These are phyloP conservation scores for Agapornis canus DNA, from an alignment of 2,797 vertebrate genomes.

Conservation along the genomic window DNA sequence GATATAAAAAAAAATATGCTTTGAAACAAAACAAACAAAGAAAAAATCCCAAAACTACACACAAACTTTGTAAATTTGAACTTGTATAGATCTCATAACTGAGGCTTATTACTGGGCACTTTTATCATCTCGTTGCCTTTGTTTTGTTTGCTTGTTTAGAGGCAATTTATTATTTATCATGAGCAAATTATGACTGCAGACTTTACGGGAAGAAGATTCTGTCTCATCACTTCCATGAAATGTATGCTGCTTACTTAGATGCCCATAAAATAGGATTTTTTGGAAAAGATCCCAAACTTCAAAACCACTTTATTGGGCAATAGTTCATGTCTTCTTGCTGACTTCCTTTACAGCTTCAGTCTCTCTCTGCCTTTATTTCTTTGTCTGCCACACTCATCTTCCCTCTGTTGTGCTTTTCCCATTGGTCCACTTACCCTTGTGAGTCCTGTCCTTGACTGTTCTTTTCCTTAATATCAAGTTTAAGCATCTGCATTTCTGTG, in stretches of 20 bases:
- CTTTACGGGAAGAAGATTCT: not conserved
- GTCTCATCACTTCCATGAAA: not conserved
- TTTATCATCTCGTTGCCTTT: not conserved
- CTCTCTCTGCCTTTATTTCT: not conserved
- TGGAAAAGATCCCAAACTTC: conserved; percentile 22
- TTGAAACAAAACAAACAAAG: not conserved
- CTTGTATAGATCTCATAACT: not conserved
- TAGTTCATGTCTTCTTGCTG: not conserved
- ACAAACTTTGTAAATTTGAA: not conserved
- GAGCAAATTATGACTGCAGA: not conserved
- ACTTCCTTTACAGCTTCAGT: not conserved
- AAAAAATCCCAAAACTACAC: not conserved
- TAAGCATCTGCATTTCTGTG: not conserved
- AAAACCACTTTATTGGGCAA: not conserved
- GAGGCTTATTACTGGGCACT: not conserved
- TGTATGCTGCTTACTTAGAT: not conserved
- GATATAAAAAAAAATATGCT: not conserved
- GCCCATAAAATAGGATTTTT: not conserved
- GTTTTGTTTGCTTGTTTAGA: not conserved
- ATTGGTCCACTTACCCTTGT: not conserved
- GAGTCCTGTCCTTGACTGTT: not conserved
- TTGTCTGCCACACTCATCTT: not conserved
- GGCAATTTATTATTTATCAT: conserved; percentile 22
- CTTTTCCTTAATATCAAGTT: not conserved
- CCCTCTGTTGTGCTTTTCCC: not conserved